Evolutionary conservation across 2,888 invertebrate species (phyloP), one percentile per base, ranked within the genome.

Genomic region (Tenthredo mesomela): DNA sequence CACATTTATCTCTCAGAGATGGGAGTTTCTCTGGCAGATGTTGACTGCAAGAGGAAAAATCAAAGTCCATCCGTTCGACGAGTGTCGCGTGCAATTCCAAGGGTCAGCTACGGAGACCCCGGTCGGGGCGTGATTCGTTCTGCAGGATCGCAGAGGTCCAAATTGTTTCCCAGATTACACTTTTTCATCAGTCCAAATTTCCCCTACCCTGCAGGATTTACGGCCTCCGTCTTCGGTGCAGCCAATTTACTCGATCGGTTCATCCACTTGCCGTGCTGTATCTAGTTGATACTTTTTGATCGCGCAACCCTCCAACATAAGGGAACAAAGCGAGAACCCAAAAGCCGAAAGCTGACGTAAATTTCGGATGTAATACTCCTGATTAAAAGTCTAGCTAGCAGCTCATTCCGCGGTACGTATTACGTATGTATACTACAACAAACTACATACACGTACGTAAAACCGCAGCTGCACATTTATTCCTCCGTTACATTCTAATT

Each of bases 91-190:
- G 70, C 82, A 82, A 82, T 82, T 82, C 15, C 67, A 47, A 82
- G 82, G 82, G 82, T 82, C 82, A 82, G 67, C 21, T 4, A 70
- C 37, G 58, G 50, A 40, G 82, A 67, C 67, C 67, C 43, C 29
- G 1, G 29, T 47, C 50, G 58, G 61, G 80, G 80, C 80, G 80
- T 82, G 82, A 82, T 82, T 82, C 82, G 80, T 77, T 47, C 29
- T 21, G 47, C 33, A 25, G 47, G 80, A 80, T 58, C 58, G 65
- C 47, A 21, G 40, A 21, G 40, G 37, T 80, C 82, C 70, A 82
- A 82, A 82, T 82, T 82, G 82, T 82, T 67, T 82, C 82, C 67
- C n/a, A 50, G 67, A 82, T 82, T 82, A 67, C 65, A 67, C 82
- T 82, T 82, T 82, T 82, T 82, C 82, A 82, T 82, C 82, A 67